These are phyloP conservation scores for Acleris cristana DNA, from an alignment of 2,888 invertebrate species.

Conservation along the genomic window DNA sequence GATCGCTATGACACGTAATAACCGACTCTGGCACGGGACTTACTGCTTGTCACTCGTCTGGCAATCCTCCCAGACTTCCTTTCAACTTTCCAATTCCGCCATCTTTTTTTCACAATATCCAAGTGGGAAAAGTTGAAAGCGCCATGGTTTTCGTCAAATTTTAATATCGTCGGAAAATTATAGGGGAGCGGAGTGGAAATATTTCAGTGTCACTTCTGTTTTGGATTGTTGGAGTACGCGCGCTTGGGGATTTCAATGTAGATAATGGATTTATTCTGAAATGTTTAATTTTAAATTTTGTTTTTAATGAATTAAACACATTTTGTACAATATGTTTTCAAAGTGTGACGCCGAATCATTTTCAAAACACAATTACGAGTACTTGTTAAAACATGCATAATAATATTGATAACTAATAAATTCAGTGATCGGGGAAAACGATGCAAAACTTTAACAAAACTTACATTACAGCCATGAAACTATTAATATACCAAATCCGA, in stretches of 20 bases:
- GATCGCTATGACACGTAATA: conserved; percentile 23
- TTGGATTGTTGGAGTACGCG: conserved; percentile 15
- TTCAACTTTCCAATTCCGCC: conserved; percentile 34
- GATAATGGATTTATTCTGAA: not conserved
- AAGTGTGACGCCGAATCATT: too few relatives aligned
- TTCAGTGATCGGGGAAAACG: too few relatives aligned
- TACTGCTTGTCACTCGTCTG: conserved; percentile 32
- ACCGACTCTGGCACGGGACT: conserved; percentile 9
- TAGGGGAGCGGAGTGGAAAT: conserved; percentile 27
- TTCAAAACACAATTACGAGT: too few relatives aligned
- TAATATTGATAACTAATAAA: too few relatives aligned
- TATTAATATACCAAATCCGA: too few relatives aligned
- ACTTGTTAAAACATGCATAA: too few relatives aligned
- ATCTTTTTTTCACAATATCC: conserved; percentile 36
- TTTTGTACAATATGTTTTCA: too few relatives aligned
- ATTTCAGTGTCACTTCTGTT: conserved; percentile 25
- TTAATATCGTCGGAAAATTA: conserved; percentile 32
- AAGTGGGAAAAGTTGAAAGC: conserved; percentile 29
- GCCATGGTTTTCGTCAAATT: conserved; percentile 33
- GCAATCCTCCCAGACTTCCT: conserved; percentile 31
- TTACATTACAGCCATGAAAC: too few relatives aligned
- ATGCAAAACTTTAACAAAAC: too few relatives aligned
- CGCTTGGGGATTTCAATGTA: not conserved
- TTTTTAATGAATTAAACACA: too few relatives aligned
- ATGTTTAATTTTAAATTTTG: too few relatives aligned